These are phyloP conservation scores for Zapus hudsonius DNA, from an alignment of 2,113 vertebrate genomes.

Conservation along the genomic window DNA sequence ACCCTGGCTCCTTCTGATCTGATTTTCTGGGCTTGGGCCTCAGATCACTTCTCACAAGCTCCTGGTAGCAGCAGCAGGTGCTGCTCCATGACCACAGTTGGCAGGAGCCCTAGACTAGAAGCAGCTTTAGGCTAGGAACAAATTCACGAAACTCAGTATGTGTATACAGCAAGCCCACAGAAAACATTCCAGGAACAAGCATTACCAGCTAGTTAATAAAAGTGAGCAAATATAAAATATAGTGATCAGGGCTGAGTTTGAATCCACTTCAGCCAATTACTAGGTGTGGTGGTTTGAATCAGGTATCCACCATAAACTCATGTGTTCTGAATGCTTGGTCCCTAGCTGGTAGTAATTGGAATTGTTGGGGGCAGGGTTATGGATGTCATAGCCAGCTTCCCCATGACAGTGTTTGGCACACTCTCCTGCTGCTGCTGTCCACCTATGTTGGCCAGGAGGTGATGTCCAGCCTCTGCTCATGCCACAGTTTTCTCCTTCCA, in stretches of 20 bases:
- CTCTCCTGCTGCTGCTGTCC: too few relatives aligned
- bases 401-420: too few relatives aligned
- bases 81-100: neutral
- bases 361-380: too few relatives aligned
- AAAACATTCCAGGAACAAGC: neutral
- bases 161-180: neutral
- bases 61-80: neutral
- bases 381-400: too few relatives aligned
- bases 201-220: neutral
- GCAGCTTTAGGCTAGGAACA: slow-evolving; percentile 19
- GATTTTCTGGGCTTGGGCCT: neutral
- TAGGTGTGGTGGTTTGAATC: neutral
- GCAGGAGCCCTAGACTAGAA: neutral
- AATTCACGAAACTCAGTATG: neutral
- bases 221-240: neutral
- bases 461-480: too few relatives aligned
- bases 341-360: too few relatives aligned
- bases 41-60: neutral
- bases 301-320: too few relatives aligned
- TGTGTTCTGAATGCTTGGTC: too few relatives aligned
- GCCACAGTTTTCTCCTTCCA: too few relatives aligned
- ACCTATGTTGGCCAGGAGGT: too few relatives aligned
- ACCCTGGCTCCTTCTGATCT: neutral
- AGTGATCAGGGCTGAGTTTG: neutral
- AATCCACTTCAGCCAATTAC: neutral